Evolutionary conservation across 2,888 invertebrate species (phyloP), one percentile per base, ranked within the genome.

Genomic region (Lumbricus terrestris): DNA sequence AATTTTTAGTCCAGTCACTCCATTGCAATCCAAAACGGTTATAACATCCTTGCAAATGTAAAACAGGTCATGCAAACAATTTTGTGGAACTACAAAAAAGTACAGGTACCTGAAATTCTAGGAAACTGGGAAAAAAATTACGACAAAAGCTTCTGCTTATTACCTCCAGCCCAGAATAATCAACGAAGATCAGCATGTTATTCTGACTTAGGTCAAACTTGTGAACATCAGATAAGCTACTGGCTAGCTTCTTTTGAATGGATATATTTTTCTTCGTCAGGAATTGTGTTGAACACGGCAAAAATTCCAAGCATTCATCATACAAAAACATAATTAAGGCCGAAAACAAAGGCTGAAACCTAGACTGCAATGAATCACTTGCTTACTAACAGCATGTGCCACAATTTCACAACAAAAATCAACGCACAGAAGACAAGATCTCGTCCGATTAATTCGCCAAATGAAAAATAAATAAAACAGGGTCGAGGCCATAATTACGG

Each of bases 241-340:
- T 69, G n/a, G 47, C 29, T 0, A 69, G 69, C n/a, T n/a, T 69
- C 69, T n/a, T 29, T 69, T 8, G 69, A 29, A 69, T n/a, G 69
- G 69, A 69, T 69, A n/a, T n/a, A 29, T 69, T 69, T 69, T n/a
- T 69, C 69, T n/a, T 69, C 16, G n/a, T n/a, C 69, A 69, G 69
- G 69, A n/a, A 69, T 69, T n/a, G 69, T n/a, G 29, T 69, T n/a
- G n/a, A 29, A 69, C 69, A 69, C 29, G 11, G 69, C n/a, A n/a
- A 69, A 69, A n/a, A 69, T 6, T 69, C 69, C n/a, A 29, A 69
- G n/a, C 69, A 69, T n/a, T 69, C 69, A 69, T 69, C 69, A n/a
- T n/a, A 69, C n/a, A n/a, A 69, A n/a, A 69, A 69, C n/a, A 69
- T n/a, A n/a, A 69, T 69, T 69, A 69, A 69, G 69, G 69, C 69